These are phyloP conservation scores for Mayetiola destructor DNA, from an alignment of 2,888 invertebrate species.

Conservation along the genomic window DNA sequence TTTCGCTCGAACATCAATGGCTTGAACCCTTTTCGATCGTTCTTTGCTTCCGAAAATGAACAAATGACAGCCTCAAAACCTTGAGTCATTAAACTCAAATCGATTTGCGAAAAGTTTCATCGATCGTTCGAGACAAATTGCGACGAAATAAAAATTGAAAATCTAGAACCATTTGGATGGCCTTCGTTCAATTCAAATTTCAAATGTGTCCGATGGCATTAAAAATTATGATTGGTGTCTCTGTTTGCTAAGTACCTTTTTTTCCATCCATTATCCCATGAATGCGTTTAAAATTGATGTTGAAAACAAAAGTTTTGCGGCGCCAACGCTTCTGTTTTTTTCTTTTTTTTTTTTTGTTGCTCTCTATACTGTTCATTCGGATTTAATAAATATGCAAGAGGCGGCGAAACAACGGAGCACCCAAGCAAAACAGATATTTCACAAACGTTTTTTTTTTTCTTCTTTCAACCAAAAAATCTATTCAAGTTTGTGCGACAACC, in stretches of 20 bases:
- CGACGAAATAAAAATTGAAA: too few relatives aligned
- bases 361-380: background rate
- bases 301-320: slow-evolving; percentile 7
- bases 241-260: background rate
- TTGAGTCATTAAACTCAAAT: background rate
- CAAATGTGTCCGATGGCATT: background rate
- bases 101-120: background rate
- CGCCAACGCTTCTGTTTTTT: background rate
- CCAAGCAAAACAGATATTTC: background rate
- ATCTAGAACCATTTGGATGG: background rate
- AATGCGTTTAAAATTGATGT: background rate
- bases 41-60: background rate
- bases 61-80: background rate
- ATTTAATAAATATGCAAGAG: too few relatives aligned
- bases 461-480: background rate
- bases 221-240: slow-evolving; percentile 8
- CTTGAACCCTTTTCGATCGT: background rate
- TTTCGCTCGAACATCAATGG: background rate
- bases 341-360: background rate
- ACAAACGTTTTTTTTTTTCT: background rate
- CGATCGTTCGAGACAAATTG: background rate
- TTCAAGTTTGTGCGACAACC: background rate
- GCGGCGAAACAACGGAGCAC: too few relatives aligned
- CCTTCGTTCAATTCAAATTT: background rate
- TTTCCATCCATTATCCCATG: background rate